Evolutionary conservation across 2,797 vertebrate species (phyloP).

Genomic region (Sebastes matsubarae): DNA sequence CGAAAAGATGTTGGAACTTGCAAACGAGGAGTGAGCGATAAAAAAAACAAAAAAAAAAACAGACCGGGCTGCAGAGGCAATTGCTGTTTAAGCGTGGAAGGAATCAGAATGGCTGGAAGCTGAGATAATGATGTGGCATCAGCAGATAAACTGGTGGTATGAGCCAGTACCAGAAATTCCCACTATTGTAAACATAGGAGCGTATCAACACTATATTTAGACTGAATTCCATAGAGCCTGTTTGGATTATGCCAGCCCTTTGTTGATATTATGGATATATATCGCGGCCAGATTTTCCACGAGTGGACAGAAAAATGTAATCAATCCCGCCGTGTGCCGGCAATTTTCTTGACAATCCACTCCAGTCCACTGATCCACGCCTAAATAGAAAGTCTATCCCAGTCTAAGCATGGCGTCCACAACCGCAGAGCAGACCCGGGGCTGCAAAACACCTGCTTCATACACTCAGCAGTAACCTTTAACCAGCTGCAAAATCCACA

Average conservation of each 20-base stretch:
- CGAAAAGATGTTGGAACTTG: constrained; percentile 18
- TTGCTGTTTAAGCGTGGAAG: constrained; percentile 41
- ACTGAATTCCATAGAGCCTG: constrained; percentile 25
- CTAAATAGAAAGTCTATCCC: constrained; percentile 51
- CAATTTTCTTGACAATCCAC: constrained; percentile 44
- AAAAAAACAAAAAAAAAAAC: background rate
- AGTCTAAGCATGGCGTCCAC: constrained; percentile 33
- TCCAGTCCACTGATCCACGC: constrained; percentile 40
- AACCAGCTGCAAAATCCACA: constrained; percentile 28
- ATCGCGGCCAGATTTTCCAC: constrained; percentile 38
- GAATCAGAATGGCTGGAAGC: constrained; percentile 35
- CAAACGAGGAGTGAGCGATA: background rate
- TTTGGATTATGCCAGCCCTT: constrained; percentile 43
- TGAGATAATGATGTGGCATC: constrained; percentile 56
- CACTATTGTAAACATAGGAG: constrained; percentile 44
- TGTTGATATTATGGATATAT: constrained; percentile 52
- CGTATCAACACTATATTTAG: constrained; percentile 46
- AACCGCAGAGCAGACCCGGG: constrained; percentile 9
- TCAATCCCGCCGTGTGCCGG: constrained; percentile 20
- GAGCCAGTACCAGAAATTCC: constrained; percentile 34
- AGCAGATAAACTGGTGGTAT: constrained; percentile 43
- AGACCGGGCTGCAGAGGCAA: constrained; percentile 17
- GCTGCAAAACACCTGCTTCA: constrained; percentile 54
- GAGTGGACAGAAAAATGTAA: constrained; percentile 47
- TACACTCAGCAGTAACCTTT: constrained; percentile 25